Percentiles rank a stretch among this genome's conserved stretches.
These are phyloP conservation scores for Setipinna tenuifilis DNA, from an alignment of 2,797 vertebrate genomes.

Conservation along the genomic window DNA sequence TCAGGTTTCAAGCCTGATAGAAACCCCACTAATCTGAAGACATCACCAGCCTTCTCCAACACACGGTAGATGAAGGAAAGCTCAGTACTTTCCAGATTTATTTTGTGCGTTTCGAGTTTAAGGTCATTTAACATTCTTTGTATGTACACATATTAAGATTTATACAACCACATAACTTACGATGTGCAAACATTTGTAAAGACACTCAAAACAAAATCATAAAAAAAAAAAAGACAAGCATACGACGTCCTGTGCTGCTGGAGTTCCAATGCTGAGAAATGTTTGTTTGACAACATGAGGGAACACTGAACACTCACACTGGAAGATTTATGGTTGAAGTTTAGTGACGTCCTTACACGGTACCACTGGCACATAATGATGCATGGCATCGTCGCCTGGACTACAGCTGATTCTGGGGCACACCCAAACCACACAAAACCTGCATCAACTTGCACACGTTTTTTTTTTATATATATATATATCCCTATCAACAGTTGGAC, in stretches of 20 bases:
- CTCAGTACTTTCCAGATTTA: slow-evolving; percentile 7
- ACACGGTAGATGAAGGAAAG: not conserved
- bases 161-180: slow-evolving; percentile 56
- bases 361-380: not conserved
- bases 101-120: slow-evolving; percentile 72
- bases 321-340: not conserved
- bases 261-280: not conserved
- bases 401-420: not conserved
- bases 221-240: slow-evolving; percentile 11
- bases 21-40: not conserved
- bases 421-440: not conserved
- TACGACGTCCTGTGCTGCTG: slow-evolving; percentile 10
- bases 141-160: slow-evolving; percentile 71
- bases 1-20: not conserved
- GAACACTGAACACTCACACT: not conserved
- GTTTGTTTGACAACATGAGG: not conserved
- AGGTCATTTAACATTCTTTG: slow-evolving; percentile 63
- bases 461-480: no score
- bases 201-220: slow-evolving; percentile 49
- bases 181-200: slow-evolving; percentile 61
- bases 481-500: not conserved
- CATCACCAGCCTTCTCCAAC: not conserved
- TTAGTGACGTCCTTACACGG: not conserved
- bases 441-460: not conserved
- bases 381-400: not conserved